Percentiles rank a stretch among this genome's conserved stretches.
These are phyloP conservation scores for Lemur catta DNA, from an alignment of 2,797 vertebrate species.

Conservation along the genomic window DNA sequence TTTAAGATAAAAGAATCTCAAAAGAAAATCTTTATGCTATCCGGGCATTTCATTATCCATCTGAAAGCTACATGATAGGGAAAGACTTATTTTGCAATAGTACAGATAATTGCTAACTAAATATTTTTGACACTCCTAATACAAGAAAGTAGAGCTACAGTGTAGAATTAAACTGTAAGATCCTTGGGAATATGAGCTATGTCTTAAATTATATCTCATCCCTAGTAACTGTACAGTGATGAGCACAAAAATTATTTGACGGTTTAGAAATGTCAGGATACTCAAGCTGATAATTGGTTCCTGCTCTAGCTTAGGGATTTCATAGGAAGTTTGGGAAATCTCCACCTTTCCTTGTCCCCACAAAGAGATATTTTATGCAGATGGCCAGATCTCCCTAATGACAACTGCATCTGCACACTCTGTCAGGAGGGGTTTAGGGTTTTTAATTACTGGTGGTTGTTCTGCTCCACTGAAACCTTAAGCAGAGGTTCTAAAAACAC, in stretches of 20 bases:
- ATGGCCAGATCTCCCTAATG: background rate
- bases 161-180: background rate
- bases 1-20: conserved; percentile 17
- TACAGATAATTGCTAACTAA: conserved; percentile 27
- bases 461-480: conserved; percentile 46
- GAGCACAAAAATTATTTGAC: conserved; percentile 3
- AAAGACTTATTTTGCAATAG: conserved; percentile 18
- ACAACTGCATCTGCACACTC: background rate
- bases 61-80: background rate
- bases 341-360: background rate
- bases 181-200: background rate
- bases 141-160: background rate
- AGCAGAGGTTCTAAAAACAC: conserved; percentile 18
- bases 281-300: conserved; percentile 1
- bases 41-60: conserved; percentile 35
- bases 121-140: conserved; percentile 44
- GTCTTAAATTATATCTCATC: conserved; percentile 14
- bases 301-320: background rate
- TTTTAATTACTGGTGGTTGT: conserved; percentile 39
- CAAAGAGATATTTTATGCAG: conserved; percentile 37
- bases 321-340: background rate
- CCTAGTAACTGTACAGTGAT: background rate
- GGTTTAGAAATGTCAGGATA: conserved; percentile 20
- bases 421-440: background rate
- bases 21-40: conserved; percentile 37